Percentiles rank a stretch among this genome's conserved stretches.
These are phyloP conservation scores for Loripinus fragilis DNA, from an alignment of 2,888 invertebrate species.

Conservation along the genomic window DNA sequence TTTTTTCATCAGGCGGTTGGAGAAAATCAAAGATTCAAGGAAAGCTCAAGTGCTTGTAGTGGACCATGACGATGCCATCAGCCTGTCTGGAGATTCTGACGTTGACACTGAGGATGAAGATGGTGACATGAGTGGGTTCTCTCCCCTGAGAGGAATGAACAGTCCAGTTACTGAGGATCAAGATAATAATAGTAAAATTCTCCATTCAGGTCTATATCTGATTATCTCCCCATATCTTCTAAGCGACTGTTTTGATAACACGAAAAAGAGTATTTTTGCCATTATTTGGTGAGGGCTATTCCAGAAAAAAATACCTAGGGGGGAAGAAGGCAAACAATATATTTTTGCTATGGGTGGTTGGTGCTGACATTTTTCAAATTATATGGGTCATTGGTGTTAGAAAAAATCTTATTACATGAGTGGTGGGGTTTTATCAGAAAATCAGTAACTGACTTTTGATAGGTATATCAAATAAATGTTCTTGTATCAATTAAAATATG, in stretches of 20 bases:
- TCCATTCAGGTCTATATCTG: slow-evolving; percentile 51
- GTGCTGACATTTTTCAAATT: no score
- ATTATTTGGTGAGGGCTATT: no score
- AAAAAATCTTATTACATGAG: no score
- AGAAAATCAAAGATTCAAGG: slow-evolving; percentile 68
- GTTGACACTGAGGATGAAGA: slow-evolving; percentile 55
- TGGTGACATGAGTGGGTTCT: slow-evolving; percentile 25
- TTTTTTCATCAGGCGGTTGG: slow-evolving; percentile 77
- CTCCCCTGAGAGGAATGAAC: slow-evolving; percentile 44
- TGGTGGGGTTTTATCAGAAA: no score
- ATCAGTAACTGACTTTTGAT: no score
- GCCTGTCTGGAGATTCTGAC: slow-evolving; percentile 62
- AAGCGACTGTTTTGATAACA: background rate
- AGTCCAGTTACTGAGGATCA: slow-evolving; percentile 21
- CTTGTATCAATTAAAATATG: no score
- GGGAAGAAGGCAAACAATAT: no score
- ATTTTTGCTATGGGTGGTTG: no score
- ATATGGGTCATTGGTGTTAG: no score
- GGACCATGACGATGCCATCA: slow-evolving; percentile 74
- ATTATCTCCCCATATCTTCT: background rate
- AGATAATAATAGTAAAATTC: slow-evolving; percentile 51
- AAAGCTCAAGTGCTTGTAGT: slow-evolving; percentile 79
- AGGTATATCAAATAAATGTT: no score
- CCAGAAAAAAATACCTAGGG: no score
- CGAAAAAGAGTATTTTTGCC: no score